Evolutionary conservation across 2,113 vertebrate species (phyloP).

Genomic region (Litocranius walleri): DNA sequence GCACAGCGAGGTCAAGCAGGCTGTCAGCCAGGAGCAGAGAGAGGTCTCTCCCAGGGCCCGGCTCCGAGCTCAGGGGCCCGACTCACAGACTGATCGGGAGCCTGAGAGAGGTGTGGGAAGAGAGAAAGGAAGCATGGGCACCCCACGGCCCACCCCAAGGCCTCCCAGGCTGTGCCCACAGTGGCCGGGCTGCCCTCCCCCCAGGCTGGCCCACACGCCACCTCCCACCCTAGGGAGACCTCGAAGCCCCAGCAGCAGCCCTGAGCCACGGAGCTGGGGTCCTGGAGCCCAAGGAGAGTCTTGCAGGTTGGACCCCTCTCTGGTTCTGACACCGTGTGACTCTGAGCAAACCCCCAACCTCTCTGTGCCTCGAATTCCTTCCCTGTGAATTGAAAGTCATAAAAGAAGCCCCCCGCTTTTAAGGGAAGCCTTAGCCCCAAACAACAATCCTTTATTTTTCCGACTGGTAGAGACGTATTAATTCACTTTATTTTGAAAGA

Average conservation of each 20-base stretch:
- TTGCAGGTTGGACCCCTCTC: not conserved
- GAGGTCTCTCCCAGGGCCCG: not conserved
- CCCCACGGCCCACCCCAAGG: not conserved
- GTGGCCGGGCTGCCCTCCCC: not conserved
- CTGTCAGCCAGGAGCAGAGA: not conserved
- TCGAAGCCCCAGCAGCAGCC: not conserved
- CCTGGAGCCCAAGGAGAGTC: fast-evolving
- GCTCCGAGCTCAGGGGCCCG: not conserved
- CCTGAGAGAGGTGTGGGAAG: not conserved
- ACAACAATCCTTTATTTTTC: not conserved
- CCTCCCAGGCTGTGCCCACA: not conserved
- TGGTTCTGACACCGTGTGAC: not conserved
- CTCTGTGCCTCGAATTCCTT: not conserved
- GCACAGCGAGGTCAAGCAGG: fast-evolving
- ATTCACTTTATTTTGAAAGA: not conserved
- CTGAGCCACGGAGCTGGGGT: fast-evolving
- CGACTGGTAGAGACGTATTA: not conserved
- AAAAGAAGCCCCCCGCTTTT: not conserved
- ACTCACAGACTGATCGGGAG: fast-evolving
- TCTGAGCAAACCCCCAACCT: not conserved
- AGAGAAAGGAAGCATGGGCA: not conserved
- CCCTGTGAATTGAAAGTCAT: not conserved
- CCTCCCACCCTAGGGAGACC: not conserved
- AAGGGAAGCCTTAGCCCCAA: not conserved
- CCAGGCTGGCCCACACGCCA: fast-evolving